Conservation (phyloP, 2,797 vertebrate species). For the Neosilurus hyrtlii region DNA sequence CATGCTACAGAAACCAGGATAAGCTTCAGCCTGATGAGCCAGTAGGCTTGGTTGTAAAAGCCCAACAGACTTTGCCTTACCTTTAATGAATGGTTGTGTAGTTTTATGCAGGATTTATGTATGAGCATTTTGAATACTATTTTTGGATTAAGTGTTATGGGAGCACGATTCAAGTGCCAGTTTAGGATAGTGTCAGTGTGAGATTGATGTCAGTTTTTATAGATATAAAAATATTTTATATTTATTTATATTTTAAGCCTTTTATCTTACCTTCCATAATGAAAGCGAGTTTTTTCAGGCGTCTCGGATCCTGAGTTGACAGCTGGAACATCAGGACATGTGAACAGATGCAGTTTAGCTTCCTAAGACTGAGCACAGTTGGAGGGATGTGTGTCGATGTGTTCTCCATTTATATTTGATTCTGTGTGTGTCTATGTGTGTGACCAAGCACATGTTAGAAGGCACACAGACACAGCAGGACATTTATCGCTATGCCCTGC, state of each 20-base stretch:
- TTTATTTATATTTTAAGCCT: no score
- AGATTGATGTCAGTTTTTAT: no score
- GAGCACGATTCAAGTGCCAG: not conserved
- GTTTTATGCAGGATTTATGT: not conserved
- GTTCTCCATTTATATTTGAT: not conserved
- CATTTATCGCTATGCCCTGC: conserved; percentile 37
- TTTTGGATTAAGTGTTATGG: not conserved
- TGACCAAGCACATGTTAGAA: not conserved
- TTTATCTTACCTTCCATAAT: not conserved
- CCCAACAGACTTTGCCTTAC: not conserved
- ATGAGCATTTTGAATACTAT: not conserved
- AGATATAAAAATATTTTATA: no score
- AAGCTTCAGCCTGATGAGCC: not conserved
- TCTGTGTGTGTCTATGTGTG: not conserved
- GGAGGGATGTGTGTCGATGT: not conserved
- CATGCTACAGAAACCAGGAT: not conserved
- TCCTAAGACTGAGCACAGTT: not conserved
- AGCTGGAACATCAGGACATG: conserved; percentile 22
- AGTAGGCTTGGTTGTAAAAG: not conserved
- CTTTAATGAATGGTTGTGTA: no score
- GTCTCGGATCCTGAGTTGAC: conserved; percentile 24
- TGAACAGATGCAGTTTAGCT: not conserved
- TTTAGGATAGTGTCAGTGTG: not conserved
- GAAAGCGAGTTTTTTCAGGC: not conserved
- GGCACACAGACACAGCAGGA: conserved; percentile 4